A percentile compares a stretch with the other conserved stretches of the same genome.
Conservation (phyloP, 2,797 vertebrate species). For the Melanotaenia nigrans region DNA sequence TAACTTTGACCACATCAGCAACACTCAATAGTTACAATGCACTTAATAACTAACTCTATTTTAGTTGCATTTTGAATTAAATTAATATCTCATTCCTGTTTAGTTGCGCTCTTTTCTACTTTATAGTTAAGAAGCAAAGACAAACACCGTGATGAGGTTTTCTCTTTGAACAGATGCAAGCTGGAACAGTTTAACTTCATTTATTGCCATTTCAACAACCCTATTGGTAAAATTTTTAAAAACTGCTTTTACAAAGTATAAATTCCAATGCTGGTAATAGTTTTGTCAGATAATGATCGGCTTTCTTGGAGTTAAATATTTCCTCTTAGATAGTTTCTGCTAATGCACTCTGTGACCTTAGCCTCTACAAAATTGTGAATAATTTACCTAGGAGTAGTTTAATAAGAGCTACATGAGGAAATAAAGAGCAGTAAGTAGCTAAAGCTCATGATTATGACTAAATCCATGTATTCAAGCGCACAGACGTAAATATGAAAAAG, state of each 20-base stretch:
- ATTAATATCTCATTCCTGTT: conserved; percentile 29
- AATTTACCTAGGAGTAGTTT: conserved; percentile 18
- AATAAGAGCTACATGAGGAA: conserved; percentile 2
- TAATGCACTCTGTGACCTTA: background rate
- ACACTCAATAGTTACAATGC: conserved; percentile 1
- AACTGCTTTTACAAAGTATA: conserved; percentile 3
- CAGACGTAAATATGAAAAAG: conserved; percentile 19
- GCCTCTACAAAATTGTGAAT: background rate
- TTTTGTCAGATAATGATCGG: conserved; percentile 36
- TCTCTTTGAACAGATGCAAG: conserved; percentile 1
- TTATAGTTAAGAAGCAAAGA: conserved; percentile 5
- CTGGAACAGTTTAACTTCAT: conserved; percentile 8
- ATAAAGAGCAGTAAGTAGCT: conserved; percentile 3
- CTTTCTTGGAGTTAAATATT: conserved; percentile 25
- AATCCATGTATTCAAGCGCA: conserved; percentile 13
- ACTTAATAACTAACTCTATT: conserved; percentile 16
- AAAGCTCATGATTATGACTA: conserved; percentile 11
- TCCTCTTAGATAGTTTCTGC: conserved; percentile 12
- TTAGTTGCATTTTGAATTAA: conserved; percentile 24
- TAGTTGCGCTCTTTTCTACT: conserved; percentile 16
- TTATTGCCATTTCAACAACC: conserved; percentile 18
- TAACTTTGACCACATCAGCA: conserved; percentile 22
- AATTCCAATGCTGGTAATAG: conserved; percentile 25
- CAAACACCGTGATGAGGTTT: conserved; percentile 12
- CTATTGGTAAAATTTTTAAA: background rate